Conservation (phyloP, 2,888 invertebrate species). For the Cheilosia vernalis region DNA sequence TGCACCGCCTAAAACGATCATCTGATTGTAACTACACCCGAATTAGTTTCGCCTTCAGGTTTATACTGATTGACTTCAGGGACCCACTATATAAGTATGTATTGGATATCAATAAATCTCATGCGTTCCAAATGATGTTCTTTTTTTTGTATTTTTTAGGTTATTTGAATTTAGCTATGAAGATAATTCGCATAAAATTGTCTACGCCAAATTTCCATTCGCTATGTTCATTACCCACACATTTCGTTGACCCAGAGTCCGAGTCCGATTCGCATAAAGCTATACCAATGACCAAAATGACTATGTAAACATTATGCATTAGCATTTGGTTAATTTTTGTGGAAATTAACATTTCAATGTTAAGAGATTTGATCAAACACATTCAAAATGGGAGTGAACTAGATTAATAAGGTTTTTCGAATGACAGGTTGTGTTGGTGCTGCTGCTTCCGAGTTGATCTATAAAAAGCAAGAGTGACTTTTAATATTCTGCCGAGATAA, state of each 20-base stretch:
- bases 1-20: too few relatives aligned
- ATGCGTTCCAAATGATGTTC: too few relatives aligned
- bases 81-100: too few relatives aligned
- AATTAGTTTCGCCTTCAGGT: too few relatives aligned
- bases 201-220: background rate
- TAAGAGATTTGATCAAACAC: slow-evolving; percentile 18
- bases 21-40: too few relatives aligned
- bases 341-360: slow-evolving; percentile 35
- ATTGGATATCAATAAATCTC: too few relatives aligned
- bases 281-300: background rate
- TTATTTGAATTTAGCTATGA: too few relatives aligned
- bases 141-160: too few relatives aligned
- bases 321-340: background rate
- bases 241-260: background rate
- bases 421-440: background rate
- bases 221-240: background rate
- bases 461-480: too few relatives aligned
- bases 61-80: too few relatives aligned
- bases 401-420: background rate
- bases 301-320: background rate
- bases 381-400: slow-evolving; percentile 16
- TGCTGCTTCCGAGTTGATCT: too few relatives aligned
- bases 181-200: background rate
- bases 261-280: background rate
- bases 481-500: too few relatives aligned